A percentile compares a stretch with the other conserved stretches of the same genome.
Evolutionary conservation across 2,888 invertebrate genomes (phyloP).

Genomic region (Pegoplata infirma): DNA sequence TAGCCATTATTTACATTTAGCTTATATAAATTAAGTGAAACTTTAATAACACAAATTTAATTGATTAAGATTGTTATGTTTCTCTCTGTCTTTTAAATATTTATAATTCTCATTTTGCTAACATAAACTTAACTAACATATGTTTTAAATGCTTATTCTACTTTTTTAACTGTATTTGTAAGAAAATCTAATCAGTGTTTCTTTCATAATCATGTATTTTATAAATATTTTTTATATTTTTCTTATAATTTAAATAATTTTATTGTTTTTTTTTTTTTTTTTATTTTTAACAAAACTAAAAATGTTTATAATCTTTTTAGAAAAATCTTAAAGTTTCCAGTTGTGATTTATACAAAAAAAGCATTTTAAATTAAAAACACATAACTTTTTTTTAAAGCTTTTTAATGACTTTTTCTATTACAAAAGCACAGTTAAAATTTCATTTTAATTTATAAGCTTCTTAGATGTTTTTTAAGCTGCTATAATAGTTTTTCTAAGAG

Average conservation of each 20-base stretch:
- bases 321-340: background rate
- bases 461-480: background rate
- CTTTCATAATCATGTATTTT: too few relatives aligned
- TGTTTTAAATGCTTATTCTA: too few relatives aligned
- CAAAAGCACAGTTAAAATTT: background rate
- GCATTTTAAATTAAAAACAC: background rate
- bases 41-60: too few relatives aligned
- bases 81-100: too few relatives aligned
- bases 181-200: too few relatives aligned
- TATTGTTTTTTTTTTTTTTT: background rate
- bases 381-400: background rate
- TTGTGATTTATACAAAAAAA: background rate
- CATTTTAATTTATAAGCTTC: background rate
- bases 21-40: too few relatives aligned
- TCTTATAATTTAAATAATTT: background rate
- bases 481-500: background rate
- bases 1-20: too few relatives aligned
- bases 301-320: background rate
- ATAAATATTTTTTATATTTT: too few relatives aligned
- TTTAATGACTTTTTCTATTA: background rate
- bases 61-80: too few relatives aligned
- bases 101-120: too few relatives aligned
- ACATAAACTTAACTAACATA: too few relatives aligned
- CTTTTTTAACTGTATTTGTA: too few relatives aligned
- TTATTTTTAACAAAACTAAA: background rate